phyloP scores from a whole-genome alignment of 2,888 invertebrate genomes.

The Drosophila macrospina region DNA sequence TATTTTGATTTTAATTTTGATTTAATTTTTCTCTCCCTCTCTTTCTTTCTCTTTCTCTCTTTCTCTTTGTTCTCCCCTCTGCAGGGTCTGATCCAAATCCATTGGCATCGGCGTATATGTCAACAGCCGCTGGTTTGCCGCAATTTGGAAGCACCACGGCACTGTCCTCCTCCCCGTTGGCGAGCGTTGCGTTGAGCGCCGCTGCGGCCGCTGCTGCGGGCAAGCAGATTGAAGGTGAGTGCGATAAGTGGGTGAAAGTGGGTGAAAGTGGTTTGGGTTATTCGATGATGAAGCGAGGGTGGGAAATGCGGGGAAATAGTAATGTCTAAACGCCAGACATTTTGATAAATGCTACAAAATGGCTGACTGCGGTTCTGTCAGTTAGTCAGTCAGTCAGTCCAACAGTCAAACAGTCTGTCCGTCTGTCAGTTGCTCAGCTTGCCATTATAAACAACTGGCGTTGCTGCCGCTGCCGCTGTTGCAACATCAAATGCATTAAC shows the following conservation, averaged over 20 bases:
- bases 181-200: conserved; percentile 89
- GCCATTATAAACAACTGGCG: conserved; percentile 24
- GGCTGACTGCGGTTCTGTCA: conserved; percentile 53
- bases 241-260: neutral
- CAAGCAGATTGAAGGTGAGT: conserved; percentile 95
- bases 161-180: conserved; percentile 88
- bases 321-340: conserved; percentile 74
- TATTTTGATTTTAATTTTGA: neutral
- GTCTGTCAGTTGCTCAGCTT: conserved; percentile 6
- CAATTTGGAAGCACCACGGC: conserved; percentile 87
- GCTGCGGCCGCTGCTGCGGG: conserved; percentile 93
- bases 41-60: conserved; percentile 9
- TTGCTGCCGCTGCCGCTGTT: conserved; percentile 35
- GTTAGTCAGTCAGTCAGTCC: conserved; percentile 15
- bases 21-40: conserved; percentile 8
- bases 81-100: conserved; percentile 86
- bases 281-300: neutral
- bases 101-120: conserved; percentile 88
- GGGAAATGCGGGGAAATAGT: conserved; percentile 55
- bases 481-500: conserved; percentile 76
- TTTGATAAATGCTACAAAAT: conserved; percentile 82
- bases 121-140: conserved; percentile 86
- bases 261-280: too few species aligned
- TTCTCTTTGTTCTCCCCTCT: neutral
- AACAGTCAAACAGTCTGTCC: conserved; percentile 18